Evolutionary conservation across 2,888 invertebrate species (phyloP).

Genomic region (Ypsolopha scabrella): DNA sequence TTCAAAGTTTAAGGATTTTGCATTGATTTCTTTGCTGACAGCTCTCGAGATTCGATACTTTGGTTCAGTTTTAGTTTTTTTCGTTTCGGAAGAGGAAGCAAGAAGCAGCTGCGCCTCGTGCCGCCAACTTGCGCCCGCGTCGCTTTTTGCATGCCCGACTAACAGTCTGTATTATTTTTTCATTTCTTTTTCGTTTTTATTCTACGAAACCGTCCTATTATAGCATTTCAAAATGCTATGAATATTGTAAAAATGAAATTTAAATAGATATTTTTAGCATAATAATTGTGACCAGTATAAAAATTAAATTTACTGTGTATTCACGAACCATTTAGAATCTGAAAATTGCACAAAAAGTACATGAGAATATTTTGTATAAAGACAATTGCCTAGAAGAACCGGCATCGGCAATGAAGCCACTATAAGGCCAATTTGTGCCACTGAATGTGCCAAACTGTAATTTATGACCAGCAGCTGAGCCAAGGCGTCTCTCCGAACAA

Average conservation of each 20-base stretch:
- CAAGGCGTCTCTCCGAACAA: conserved; percentile 16
- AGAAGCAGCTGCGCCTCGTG: conserved; percentile 60
- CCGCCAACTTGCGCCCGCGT: conserved; percentile 38
- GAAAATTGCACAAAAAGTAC: too few relatives aligned
- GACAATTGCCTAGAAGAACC: too few relatives aligned
- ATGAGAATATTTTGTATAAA: too few relatives aligned
- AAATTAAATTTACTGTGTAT: too few relatives aligned
- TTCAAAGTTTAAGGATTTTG: conserved; percentile 4
- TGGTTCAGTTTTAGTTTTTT: conserved; percentile 27
- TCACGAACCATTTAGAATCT: too few relatives aligned
- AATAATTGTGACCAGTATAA: too few relatives aligned
- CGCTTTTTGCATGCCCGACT: conserved; percentile 53
- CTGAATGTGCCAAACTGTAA: conserved; percentile 32
- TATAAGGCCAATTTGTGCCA: conserved; percentile 32
- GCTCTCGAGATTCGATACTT: conserved; percentile 43
- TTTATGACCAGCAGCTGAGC: conserved; percentile 47
- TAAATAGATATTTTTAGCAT: too few relatives aligned
- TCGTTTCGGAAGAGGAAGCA: conserved; percentile 59
- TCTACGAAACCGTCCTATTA: too few relatives aligned
- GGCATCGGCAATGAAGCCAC: too few relatives aligned
- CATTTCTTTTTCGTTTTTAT: conserved; percentile 25
- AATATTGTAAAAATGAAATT: too few relatives aligned
- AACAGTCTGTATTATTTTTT: conserved; percentile 33
- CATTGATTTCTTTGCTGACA: conserved; percentile 45
- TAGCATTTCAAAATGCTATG: too few relatives aligned